Conservation (phyloP, 2,797 vertebrate species). For the Chanos chanos region DNA sequence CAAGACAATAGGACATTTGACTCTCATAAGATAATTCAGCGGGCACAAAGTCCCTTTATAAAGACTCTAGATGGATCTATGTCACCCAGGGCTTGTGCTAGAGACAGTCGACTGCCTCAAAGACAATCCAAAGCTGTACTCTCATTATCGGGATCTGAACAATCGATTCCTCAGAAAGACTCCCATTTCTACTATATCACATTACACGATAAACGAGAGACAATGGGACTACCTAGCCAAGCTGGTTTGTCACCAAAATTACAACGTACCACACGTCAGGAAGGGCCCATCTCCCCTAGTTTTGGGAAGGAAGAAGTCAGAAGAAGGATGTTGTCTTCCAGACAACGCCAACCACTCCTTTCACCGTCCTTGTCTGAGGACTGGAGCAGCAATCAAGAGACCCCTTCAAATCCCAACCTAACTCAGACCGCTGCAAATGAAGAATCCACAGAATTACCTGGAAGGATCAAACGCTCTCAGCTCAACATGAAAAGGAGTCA, state of each 20-base stretch:
- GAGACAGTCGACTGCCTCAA: background rate
- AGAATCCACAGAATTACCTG: background rate
- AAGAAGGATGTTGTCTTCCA: background rate
- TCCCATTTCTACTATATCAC: too few relatives aligned
- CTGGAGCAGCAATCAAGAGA: conserved; percentile 7
- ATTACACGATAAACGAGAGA: too few relatives aligned
- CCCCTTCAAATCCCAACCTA: background rate
- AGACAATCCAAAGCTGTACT: background rate
- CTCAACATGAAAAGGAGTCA: conserved; percentile 8
- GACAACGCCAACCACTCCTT: background rate
- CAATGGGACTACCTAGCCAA: too few relatives aligned
- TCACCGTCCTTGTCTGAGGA: background rate
- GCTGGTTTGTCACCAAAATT: too few relatives aligned
- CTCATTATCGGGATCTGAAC: background rate
- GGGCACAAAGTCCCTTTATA: too few relatives aligned
- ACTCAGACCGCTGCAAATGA: background rate
- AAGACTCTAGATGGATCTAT: too few relatives aligned
- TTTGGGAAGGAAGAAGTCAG: background rate
- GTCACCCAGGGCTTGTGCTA: too few relatives aligned
- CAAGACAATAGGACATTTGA: background rate
- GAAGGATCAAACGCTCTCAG: background rate
- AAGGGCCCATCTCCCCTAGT: background rate
- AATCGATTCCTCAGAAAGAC: too few relatives aligned
- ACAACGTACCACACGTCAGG: background rate
- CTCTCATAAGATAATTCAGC: too few relatives aligned